phyloP scores from a whole-genome alignment of 1,140 invertebrate species.

The Coelopa frigida region DNA sequence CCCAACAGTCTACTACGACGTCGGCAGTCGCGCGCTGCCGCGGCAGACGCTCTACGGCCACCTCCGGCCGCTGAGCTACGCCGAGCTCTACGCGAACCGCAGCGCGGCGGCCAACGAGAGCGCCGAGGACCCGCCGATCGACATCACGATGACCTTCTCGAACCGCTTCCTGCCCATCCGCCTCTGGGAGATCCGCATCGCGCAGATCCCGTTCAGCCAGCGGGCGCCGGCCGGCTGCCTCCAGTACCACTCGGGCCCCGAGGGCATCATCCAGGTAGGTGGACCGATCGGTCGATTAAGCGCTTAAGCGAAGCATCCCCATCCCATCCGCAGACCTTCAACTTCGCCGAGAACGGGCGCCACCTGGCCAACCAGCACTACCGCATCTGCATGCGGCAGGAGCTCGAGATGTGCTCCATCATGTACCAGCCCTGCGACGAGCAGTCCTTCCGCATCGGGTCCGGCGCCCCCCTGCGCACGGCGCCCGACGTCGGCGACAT shows the following conservation, averaged over 20 bases:
- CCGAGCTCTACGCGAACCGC: constrained; percentile 12
- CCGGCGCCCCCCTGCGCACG: constrained; percentile 22
- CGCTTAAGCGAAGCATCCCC: not conserved
- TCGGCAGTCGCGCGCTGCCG: constrained; percentile 43
- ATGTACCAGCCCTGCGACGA: constrained; percentile 65
- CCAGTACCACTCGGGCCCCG: constrained; percentile 57
- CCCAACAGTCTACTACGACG: constrained; percentile 59
- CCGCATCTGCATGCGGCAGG: constrained; percentile 65
- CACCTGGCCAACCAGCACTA: constrained; percentile 73
- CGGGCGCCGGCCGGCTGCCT: constrained; percentile 65
- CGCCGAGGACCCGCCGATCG: constrained; percentile 20
- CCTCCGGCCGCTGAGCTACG: constrained; percentile 19
- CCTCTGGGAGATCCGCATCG: constrained; percentile 67
- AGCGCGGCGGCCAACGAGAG: constrained; percentile 6
- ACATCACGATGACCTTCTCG: constrained; percentile 44
- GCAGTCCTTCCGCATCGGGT: constrained; percentile 69
- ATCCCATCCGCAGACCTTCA: constrained; percentile 65
- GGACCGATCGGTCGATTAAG: not conserved
- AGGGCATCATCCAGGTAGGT: constrained; percentile 43
- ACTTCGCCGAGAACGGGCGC: constrained; percentile 70
- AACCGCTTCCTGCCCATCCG: constrained; percentile 52
- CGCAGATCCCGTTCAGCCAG: constrained; percentile 64
- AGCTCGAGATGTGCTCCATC: constrained; percentile 65
- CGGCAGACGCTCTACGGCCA: constrained; percentile 35
- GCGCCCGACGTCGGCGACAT: not conserved